A percentile compares a stretch with the other conserved stretches of the same genome.
phyloP scores from a whole-genome alignment of 2,797 vertebrate species.

The Acanthurus leucopareius region DNA sequence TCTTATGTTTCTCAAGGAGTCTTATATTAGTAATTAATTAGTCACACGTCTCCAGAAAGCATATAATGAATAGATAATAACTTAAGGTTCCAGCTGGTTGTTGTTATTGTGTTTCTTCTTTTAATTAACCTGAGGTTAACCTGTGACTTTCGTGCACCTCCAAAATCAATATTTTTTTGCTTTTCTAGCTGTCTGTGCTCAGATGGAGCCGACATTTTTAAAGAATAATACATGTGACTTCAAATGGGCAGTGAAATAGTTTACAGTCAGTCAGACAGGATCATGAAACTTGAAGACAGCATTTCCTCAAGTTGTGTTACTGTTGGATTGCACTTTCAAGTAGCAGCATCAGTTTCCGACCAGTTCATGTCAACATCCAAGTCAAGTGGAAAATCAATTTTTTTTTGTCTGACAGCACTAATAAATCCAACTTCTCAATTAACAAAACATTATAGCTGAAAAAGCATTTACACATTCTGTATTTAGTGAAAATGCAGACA shows the following conservation, averaged over 20 bases:
- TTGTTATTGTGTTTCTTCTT: background rate
- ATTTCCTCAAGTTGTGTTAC: background rate
- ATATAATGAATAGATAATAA: background rate
- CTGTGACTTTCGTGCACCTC: background rate
- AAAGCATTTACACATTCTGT: background rate
- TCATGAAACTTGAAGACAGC: slow-evolving; percentile 1
- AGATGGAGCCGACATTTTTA: background rate
- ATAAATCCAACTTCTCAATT: slow-evolving; percentile 1
- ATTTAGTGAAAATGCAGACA: slow-evolving; percentile 14
- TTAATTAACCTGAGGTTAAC: background rate
- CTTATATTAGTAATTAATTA: slow-evolving; percentile 10
- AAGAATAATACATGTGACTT: background rate
- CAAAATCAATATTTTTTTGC: slow-evolving; percentile 17
- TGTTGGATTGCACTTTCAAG: background rate
- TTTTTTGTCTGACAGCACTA: background rate
- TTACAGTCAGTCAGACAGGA: background rate
- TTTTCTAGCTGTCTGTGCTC: background rate
- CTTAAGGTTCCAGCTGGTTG: slow-evolving; percentile 1
- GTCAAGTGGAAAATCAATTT: background rate
- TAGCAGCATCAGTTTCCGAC: background rate
- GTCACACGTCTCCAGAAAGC: slow-evolving; percentile 1
- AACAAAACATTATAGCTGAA: background rate
- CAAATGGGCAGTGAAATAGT: slow-evolving; percentile 6
- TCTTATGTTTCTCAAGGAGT: background rate
- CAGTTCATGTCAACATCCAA: slow-evolving; percentile 5